These are phyloP conservation scores for Orientallactaga sibirica DNA, from an alignment of 2,797 vertebrate species.

Conservation along the genomic window DNA sequence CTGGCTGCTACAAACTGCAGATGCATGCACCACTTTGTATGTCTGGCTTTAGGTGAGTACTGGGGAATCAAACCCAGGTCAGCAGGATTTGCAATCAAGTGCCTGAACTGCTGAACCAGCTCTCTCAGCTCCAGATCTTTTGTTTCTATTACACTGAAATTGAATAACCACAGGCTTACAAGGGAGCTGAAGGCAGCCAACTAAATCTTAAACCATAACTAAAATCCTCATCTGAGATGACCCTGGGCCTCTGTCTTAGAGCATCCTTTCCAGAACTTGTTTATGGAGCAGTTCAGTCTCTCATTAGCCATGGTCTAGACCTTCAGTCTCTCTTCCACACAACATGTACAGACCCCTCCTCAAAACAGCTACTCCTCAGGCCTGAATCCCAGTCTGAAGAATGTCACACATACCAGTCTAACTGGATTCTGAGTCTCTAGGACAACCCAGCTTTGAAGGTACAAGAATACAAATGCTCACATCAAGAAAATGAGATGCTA, in stretches of 20 bases:
- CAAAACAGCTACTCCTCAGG: not conserved
- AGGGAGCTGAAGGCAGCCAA: not conserved
- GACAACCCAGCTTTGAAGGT: not conserved
- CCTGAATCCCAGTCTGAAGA: not conserved
- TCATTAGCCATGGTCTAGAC: not conserved
- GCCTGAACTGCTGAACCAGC: too few species aligned
- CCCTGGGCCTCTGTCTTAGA: not conserved
- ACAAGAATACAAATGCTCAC: not conserved
- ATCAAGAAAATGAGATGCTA: constrained; percentile 36
- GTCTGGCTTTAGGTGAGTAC: too few species aligned
- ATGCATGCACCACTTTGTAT: too few species aligned
- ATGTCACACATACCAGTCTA: not conserved
- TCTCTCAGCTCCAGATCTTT: not conserved
- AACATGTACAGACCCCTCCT: not conserved
- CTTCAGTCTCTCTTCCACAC: not conserved
- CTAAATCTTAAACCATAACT: not conserved
- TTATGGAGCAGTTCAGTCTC: not conserved
- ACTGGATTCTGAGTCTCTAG: not conserved
- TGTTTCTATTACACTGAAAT: constrained; percentile 43
- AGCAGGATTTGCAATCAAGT: too few species aligned
- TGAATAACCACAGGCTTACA: constrained; percentile 8
- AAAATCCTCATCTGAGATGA: not conserved
- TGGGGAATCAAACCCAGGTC: too few species aligned
- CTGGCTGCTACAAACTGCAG: too few species aligned
- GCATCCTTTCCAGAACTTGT: not conserved